Conservation (phyloP, 2,113 vertebrate genomes). For the Callionymus lyra region DNA sequence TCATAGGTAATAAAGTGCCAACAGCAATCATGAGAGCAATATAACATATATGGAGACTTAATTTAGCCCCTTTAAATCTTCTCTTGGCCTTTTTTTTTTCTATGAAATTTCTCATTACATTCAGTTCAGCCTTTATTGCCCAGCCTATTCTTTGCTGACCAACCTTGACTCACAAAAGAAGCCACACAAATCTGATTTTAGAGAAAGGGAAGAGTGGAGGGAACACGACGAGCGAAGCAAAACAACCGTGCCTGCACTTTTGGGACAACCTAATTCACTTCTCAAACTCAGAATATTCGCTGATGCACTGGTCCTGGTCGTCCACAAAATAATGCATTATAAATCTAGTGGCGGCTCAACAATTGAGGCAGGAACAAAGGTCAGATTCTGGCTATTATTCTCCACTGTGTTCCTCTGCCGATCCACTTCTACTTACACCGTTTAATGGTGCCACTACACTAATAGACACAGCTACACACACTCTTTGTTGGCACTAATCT, state of each 20-base stretch:
- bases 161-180: slow-evolving; percentile 49
- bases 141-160: slow-evolving; percentile 36
- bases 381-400: slow-evolving; percentile 57
- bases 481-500: slow-evolving; percentile 75
- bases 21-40: slow-evolving; percentile 17
- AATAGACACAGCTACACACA: slow-evolving; percentile 52
- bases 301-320: slow-evolving; percentile 51
- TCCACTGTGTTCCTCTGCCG: slow-evolving; percentile 36
- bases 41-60: slow-evolving; percentile 19
- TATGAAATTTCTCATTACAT: slow-evolving; percentile 29
- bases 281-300: slow-evolving; percentile 60
- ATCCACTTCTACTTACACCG: slow-evolving; percentile 44
- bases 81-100: slow-evolving; percentile 11
- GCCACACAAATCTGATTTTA: slow-evolving; percentile 56
- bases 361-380: slow-evolving; percentile 53
- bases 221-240: slow-evolving; percentile 47
- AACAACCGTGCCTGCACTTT: slow-evolving; percentile 56
- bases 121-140: slow-evolving; percentile 39
- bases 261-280: slow-evolving; percentile 62
- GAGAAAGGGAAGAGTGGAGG: slow-evolving; percentile 34
- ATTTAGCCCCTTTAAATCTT: slow-evolving; percentile 46
- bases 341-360: slow-evolving; percentile 55
- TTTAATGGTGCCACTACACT: slow-evolving; percentile 42
- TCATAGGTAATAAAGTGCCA: slow-evolving; percentile 29
- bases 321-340: slow-evolving; percentile 53